A percentile compares a stretch with the other conserved stretches of the same genome.
phyloP scores from a whole-genome alignment of 2,113 vertebrate genomes.

The Loxodonta africana region DNA sequence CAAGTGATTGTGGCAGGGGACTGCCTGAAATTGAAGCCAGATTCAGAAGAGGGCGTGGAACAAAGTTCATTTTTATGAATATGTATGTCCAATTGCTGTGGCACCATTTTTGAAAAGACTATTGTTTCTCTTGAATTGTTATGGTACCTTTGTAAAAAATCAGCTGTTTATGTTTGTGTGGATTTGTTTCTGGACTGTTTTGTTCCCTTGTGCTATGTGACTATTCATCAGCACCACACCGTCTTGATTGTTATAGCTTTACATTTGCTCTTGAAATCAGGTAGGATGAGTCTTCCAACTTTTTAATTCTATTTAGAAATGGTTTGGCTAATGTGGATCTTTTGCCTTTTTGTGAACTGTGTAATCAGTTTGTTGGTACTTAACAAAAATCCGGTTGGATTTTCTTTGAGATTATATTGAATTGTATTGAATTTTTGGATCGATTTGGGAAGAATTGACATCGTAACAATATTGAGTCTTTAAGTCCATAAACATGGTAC shows the following conservation, averaged over 20 bases:
- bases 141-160: not conserved
- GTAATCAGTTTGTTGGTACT: not conserved
- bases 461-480: not conserved
- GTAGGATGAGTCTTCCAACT: not conserved
- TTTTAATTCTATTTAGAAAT: not conserved
- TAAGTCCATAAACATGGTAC: not conserved
- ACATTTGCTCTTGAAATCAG: not conserved
- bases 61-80: not conserved
- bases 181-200: not conserved
- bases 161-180: not conserved
- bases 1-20: no score
- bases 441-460: not conserved
- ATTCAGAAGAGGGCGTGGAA: no score
- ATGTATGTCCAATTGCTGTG: not conserved
- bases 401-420: not conserved
- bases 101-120: not conserved
- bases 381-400: not conserved
- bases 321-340: not conserved
- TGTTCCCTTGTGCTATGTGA: not conserved
- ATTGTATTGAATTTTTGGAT: not conserved
- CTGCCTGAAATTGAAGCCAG: no score
- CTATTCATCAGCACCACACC: not conserved
- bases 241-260: not conserved
- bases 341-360: conserved; percentile 21
- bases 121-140: not conserved